These are phyloP conservation scores for Kryptolebias ocellatus DNA, from an alignment of 2,797 vertebrate species.

Conservation along the genomic window DNA sequence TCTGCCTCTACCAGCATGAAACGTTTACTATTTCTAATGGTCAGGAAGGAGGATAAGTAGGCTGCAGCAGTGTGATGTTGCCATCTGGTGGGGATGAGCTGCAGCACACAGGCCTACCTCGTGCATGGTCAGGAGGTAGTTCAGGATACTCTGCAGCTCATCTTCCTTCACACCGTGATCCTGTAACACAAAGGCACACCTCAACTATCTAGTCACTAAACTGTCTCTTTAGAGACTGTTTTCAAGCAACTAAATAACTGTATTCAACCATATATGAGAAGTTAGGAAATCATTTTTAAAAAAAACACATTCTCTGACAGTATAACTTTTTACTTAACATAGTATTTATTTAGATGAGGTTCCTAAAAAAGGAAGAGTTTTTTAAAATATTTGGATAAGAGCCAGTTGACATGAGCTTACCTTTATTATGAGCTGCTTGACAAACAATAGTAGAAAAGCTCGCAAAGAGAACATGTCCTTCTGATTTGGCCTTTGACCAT, in stretches of 20 bases:
- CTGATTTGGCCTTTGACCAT: conserved; percentile 91
- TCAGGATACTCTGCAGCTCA: conserved; percentile 96
- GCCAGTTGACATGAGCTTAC: conserved; percentile 64
- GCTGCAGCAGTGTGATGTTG: conserved; percentile 39
- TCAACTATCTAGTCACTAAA: neutral
- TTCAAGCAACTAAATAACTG: neutral
- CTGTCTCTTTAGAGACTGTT: neutral
- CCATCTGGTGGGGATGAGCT: conserved; percentile 68
- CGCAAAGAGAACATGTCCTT: conserved; percentile 92
- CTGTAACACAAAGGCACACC: conserved; percentile 64
- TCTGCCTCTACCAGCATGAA: conserved; percentile 23
- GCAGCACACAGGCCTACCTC: conserved; percentile 83
- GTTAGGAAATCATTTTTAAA: neutral
- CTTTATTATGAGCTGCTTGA: conserved; percentile 98
- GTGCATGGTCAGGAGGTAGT: conserved; percentile 96
- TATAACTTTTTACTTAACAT: neutral
- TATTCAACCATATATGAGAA: too few relatives aligned
- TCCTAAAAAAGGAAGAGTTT: too few relatives aligned
- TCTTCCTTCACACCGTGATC: conserved; percentile 96
- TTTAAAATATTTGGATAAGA: too few relatives aligned
- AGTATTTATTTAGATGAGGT: too few relatives aligned
- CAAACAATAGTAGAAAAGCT: conserved; percentile 93
- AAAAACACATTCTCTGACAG: neutral
- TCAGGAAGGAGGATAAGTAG: neutral
- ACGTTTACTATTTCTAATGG: conserved; percentile 16